Evolutionary conservation across 2,888 invertebrate genomes (phyloP).

Genomic region (Alloscopus bannaensis): DNA sequence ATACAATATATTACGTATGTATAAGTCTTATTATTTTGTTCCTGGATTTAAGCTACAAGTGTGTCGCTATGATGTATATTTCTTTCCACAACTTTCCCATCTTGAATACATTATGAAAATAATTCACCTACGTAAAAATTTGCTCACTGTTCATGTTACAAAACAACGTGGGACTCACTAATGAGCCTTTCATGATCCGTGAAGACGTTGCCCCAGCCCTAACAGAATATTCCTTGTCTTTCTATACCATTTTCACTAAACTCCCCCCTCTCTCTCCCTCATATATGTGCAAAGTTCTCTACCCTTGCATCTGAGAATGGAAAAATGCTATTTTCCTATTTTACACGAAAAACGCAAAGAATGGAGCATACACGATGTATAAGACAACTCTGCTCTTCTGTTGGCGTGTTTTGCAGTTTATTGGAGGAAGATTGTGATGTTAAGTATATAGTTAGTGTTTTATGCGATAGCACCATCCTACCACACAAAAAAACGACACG

Average conservation of each 20-base stretch:
- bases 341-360: constrained; percentile 47
- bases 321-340: constrained; percentile 29
- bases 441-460: constrained; percentile 32
- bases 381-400: no score
- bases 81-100: not conserved
- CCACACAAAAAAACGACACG: no score
- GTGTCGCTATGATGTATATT: no score
- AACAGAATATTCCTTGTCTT: constrained; percentile 40
- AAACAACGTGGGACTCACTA: constrained; percentile 63
- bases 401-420: no score
- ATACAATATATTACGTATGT: no score
- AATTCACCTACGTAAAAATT: constrained; percentile 62
- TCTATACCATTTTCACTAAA: constrained; percentile 30
- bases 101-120: constrained; percentile 59
- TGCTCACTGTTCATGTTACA: constrained; percentile 53
- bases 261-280: not conserved
- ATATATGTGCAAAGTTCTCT: constrained; percentile 10
- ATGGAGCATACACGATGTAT: no score
- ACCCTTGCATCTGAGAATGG: constrained; percentile 49
- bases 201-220: constrained; percentile 62
- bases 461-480: no score
- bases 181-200: constrained; percentile 64
- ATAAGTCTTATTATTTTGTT: constrained; percentile 47
- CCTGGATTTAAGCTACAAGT: constrained; percentile 55
- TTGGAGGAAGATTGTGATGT: not conserved